Conservation (phyloP, 2,113 vertebrate genomes). For the Hylia prasina region DNA sequence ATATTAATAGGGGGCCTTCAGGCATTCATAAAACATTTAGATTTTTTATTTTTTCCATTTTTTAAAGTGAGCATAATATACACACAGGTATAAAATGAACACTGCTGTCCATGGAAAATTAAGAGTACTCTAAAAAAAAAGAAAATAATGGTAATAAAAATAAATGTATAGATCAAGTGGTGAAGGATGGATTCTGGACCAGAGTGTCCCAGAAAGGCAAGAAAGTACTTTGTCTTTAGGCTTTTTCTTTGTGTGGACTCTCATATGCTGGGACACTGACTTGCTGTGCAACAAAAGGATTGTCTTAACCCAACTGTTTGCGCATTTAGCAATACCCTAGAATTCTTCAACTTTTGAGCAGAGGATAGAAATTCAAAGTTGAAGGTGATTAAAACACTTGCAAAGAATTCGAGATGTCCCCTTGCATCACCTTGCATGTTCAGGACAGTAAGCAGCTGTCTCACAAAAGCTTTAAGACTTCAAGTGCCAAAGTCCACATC, state of each 20-base stretch:
- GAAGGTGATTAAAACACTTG: neutral
- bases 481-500: neutral
- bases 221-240: neutral
- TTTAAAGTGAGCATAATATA: neutral
- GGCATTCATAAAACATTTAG: conserved; percentile 35
- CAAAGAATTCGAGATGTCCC: neutral
- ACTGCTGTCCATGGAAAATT: neutral
- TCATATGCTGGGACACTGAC: neutral
- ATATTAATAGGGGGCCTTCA: neutral
- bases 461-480: neutral
- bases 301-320: neutral
- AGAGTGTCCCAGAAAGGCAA: neutral
- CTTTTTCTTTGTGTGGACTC: neutral
- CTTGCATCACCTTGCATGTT: neutral
- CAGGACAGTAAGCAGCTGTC: neutral
- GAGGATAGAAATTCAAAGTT: neutral
- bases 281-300: neutral
- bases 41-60: conserved; percentile 31
- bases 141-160: neutral
- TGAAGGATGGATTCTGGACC: neutral
- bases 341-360: neutral
- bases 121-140: neutral
- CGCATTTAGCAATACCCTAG: neutral
- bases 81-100: conserved; percentile 1
- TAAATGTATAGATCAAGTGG: neutral